Evolutionary conservation across 2,888 invertebrate genomes (phyloP), one percentile per base, ranked within the genome.

Genomic region (Drosophila putrida): DNA sequence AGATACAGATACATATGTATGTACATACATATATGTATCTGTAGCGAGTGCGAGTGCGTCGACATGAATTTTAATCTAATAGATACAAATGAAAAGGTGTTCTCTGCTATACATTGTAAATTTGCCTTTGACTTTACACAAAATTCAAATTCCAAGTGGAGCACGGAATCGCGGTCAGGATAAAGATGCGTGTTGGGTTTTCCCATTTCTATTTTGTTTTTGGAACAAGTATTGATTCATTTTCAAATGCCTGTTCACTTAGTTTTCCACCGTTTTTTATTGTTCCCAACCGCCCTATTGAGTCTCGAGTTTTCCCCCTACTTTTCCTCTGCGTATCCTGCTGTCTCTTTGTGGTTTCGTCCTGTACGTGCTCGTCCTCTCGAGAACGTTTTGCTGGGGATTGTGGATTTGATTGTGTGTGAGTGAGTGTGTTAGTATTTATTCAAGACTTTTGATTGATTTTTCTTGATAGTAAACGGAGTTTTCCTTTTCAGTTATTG

Each of bases 61-160:
- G 84, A 91, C 90, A 91, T 90, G 90, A 90, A 91, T 91, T 90
- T 90, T 90, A 91, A 91, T 91, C 91, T 91, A 91, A 91, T 90
- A 91, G 91, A 90, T 91, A 91, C 91, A 91, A 91, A 91, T 91
- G 90, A 90, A 90, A 84, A 90, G 86, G 90, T 91, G 89, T 89
- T 88, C 80, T 75, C 78, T 65, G 66, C 31, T 31, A 13, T 57
- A 15, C 47, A 27, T 27, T 47, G 38, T 78, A 83, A 78, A 78
- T 87, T 78, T 78, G 71, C 67, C 75, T 65, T 49, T 33, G 49
- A 53, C 51, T 57, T 61, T 58, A 46, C 15, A 58, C 28, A 25
- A 36, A 13, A 27, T 46, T 27, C 43, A 35, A 69, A 67, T 58
- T 70, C 78, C 68, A 65, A 44, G 39, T 47, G 58, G 58, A 58